phyloP scores from a whole-genome alignment of 35 echinoderm and acorn worm species.

The Patiria miniata region DNA sequence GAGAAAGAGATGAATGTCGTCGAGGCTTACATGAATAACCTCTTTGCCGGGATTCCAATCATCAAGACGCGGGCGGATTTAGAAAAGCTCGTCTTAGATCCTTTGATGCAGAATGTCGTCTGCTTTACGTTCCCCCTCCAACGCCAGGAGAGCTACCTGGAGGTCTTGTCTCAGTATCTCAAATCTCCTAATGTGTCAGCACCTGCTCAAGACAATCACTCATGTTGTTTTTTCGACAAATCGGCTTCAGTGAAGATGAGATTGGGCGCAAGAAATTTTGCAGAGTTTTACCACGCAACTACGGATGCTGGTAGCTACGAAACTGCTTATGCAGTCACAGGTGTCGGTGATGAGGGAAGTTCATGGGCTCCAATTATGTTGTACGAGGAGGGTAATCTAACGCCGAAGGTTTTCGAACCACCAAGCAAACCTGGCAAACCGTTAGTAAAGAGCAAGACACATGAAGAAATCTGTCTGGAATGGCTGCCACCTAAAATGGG shows the following conservation, averaged over 20 bases:
- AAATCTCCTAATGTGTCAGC: not conserved
- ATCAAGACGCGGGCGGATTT: not conserved
- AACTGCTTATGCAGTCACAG: not conserved
- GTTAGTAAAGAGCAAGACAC: not conserved
- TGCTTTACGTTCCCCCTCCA: not conserved
- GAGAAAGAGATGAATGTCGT: not conserved
- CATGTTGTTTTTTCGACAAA: not conserved
- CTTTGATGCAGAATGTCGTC: not conserved
- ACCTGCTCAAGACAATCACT: not conserved
- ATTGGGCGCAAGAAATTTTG: not conserved
- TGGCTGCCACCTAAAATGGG: conserved; percentile 3
- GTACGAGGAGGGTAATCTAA: not conserved
- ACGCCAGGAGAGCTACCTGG: not conserved
- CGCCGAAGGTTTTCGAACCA: not conserved
- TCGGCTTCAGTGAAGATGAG: not conserved
- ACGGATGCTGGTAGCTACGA: not conserved
- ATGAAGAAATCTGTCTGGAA: not conserved
- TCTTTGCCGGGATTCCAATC: not conserved
- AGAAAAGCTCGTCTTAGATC: not conserved
- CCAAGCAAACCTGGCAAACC: conserved; percentile 22
- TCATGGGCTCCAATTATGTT: not conserved
- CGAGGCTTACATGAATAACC: too few relatives aligned
- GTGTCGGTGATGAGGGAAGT: not conserved
- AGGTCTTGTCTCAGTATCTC: conserved; percentile 7
- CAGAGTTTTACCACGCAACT: not conserved